These are phyloP conservation scores for Diarsia dahlii DNA, from an alignment of 2,888 invertebrate genomes.

Conservation along the genomic window DNA sequence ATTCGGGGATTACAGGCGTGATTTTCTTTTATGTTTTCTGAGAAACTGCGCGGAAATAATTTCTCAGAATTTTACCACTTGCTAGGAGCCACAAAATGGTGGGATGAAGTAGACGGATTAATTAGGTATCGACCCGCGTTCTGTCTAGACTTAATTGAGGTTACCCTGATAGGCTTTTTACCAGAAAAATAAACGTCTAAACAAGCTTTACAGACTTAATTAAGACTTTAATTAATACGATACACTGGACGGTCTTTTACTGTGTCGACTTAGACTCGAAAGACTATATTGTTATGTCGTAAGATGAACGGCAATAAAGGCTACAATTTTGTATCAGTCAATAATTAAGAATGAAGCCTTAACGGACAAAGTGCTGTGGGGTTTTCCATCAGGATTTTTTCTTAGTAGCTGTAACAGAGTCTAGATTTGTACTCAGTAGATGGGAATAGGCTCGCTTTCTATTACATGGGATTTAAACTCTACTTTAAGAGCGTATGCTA, in stretches of 20 bases:
- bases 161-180: not conserved
- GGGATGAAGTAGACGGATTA: conserved; percentile 8
- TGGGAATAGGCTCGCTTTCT: too few species aligned
- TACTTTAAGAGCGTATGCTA: too few species aligned
- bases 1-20: too few species aligned
- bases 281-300: not conserved
- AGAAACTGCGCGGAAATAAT: conserved; percentile 10
- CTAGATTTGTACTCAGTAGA: too few species aligned
- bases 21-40: too few species aligned
- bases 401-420: too few species aligned
- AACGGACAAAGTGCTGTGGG: not conserved
- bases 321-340: not conserved
- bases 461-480: too few species aligned
- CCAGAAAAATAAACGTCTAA: not conserved
- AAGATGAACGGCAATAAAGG: not conserved
- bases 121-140: conserved; percentile 32
- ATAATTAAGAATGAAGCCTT: not conserved
- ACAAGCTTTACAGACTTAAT: not conserved
- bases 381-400: too few species aligned
- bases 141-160: conserved; percentile 32
- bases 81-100: not conserved
- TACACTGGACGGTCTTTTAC: not conserved
- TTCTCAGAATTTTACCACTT: not conserved
- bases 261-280: not conserved
- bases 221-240: conserved; percentile 7